These are phyloP conservation scores for Anableps anableps DNA, from an alignment of 2,797 vertebrate species.

Conservation along the genomic window DNA sequence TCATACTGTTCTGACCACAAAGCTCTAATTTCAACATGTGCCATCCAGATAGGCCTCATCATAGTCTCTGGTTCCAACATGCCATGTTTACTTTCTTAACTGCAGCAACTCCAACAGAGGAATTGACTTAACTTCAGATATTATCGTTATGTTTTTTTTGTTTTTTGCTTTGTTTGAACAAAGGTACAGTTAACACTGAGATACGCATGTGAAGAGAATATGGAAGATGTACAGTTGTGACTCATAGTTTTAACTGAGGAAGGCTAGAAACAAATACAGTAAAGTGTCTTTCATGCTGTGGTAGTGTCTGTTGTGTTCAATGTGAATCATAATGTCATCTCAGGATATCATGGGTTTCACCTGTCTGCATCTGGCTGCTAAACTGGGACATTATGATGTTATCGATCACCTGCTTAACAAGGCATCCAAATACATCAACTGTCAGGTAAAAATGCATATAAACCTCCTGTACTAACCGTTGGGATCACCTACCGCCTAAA, in stretches of 20 bases:
- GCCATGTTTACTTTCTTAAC: neutral
- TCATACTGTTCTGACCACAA: neutral
- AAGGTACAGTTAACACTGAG: neutral
- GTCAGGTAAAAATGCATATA: conserved; percentile 82
- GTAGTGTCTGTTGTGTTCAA: conserved; percentile 29
- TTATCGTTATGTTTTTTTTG: neutral
- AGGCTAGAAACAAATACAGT: conserved; percentile 1
- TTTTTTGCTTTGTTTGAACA: neutral
- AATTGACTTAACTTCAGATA: neutral
- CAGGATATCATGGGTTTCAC: conserved; percentile 94
- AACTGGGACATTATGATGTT: conserved; percentile 90
- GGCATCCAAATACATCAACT: conserved; percentile 90
- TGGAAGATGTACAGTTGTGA: too few relatives aligned
- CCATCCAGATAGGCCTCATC: too few relatives aligned
- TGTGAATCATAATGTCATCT: conserved; percentile 39
- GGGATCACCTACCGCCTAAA: neutral
- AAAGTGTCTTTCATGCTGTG: neutral
- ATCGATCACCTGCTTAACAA: conserved; percentile 90
- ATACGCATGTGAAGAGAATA: neutral
- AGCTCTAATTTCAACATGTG: neutral
- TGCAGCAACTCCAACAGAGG: neutral
- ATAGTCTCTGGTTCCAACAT: too few relatives aligned
- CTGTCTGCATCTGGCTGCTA: conserved; percentile 94
- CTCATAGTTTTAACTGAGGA: neutral
- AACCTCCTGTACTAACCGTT: neutral